Evolutionary conservation across 2,113 vertebrate species (phyloP).

Genomic region (Hoplias malabaricus): DNA sequence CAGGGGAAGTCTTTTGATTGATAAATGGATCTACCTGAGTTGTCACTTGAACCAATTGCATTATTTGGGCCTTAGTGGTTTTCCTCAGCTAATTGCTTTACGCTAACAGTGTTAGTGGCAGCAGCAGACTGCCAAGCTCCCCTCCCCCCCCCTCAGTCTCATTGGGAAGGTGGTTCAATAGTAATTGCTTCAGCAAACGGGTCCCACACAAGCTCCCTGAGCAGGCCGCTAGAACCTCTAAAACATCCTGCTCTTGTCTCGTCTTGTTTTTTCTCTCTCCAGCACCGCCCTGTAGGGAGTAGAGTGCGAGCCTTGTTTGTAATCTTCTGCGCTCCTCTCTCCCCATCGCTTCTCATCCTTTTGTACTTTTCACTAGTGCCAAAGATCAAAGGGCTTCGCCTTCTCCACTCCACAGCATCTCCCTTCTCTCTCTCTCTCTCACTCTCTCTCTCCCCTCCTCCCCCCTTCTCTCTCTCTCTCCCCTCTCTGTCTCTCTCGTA

Average conservation of each 20-base stretch:
- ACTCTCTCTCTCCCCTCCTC: constrained; percentile 54
- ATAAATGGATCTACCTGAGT: constrained; percentile 56
- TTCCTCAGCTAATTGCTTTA: constrained; percentile 61
- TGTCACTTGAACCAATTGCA: constrained; percentile 68
- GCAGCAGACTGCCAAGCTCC: constrained; percentile 54
- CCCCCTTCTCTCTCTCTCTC: constrained; percentile 53
- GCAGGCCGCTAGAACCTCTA: constrained; percentile 66
- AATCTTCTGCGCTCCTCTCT: constrained; percentile 62
- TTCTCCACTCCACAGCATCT: constrained; percentile 60
- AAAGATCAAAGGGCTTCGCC: constrained; percentile 76
- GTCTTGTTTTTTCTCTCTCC: constrained; percentile 55
- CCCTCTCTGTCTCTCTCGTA: constrained; percentile 47
- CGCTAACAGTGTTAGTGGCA: constrained; percentile 65
- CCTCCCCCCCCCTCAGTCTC: constrained; percentile 52
- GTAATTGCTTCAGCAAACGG: constrained; percentile 75
- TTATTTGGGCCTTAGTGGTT: constrained; percentile 62
- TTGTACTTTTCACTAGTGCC: constrained; percentile 58
- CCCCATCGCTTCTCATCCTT: constrained; percentile 60
- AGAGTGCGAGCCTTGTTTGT: constrained; percentile 67
- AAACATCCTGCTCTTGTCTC: constrained; percentile 66
- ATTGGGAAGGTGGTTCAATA: constrained; percentile 69
- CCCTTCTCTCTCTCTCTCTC: constrained; percentile 54
- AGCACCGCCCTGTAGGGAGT: constrained; percentile 61
- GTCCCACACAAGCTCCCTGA: constrained; percentile 66
- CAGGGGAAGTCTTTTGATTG: constrained; percentile 41